Conservation (phyloP, 2,888 invertebrate genomes). For the Calameuta filiformis region DNA sequence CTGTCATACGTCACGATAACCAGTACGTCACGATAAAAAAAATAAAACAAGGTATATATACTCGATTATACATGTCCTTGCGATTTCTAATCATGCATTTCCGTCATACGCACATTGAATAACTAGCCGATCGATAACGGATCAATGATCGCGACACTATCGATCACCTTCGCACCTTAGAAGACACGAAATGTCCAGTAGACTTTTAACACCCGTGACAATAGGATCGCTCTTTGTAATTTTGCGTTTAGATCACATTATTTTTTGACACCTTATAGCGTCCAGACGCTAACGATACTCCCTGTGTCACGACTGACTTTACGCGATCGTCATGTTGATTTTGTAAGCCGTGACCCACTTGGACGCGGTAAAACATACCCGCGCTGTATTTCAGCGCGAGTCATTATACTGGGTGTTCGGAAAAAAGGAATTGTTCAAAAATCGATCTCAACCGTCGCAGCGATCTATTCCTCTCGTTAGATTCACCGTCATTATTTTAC, state of each 20-base stretch:
- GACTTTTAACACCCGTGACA: not conserved
- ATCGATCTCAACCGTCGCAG: not conserved
- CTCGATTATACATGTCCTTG: slow-evolving; percentile 19
- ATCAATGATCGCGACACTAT: not conserved
- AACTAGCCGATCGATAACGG: slow-evolving; percentile 1
- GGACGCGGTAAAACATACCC: slow-evolving; percentile 17
- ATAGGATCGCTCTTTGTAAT: not conserved
- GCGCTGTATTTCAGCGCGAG: slow-evolving; percentile 4
- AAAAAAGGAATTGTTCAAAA: not conserved
- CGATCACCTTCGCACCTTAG: not conserved
- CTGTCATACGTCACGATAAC: not conserved
- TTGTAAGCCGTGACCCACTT: slow-evolving; percentile 36
- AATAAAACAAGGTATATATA: slow-evolving; percentile 26
- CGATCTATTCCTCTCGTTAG: slow-evolving; percentile 13
- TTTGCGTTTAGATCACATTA: not conserved
- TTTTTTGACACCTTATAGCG: not conserved
- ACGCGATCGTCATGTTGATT: slow-evolving; percentile 23
- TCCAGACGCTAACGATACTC: not conserved
- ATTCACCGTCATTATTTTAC: not conserved
- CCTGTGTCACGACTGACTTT: slow-evolving; percentile 21
- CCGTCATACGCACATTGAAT: slow-evolving; percentile 33
- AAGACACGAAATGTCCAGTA: not conserved
- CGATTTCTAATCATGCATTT: slow-evolving; percentile 42
- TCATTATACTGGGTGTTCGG: slow-evolving; percentile 2
- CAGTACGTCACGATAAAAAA: no score